Evolutionary conservation across 2,113 vertebrate genomes (phyloP).

Genomic region (Leuciscus idus): DNA sequence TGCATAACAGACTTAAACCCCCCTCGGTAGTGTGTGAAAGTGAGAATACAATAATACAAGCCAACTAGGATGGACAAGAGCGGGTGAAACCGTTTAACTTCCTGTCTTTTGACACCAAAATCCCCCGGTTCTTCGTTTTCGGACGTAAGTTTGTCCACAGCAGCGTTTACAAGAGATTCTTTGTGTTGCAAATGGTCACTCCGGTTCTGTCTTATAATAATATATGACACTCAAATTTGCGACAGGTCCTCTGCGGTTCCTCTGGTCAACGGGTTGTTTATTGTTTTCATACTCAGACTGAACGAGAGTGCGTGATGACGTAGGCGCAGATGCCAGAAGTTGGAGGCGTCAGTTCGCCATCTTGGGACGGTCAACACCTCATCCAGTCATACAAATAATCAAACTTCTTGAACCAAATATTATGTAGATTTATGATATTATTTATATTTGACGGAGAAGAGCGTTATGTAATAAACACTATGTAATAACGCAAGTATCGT

Average conservation of each 20-base stretch:
- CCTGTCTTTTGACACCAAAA: conserved; percentile 64
- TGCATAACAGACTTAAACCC: conserved; percentile 75
- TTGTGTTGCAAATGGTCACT: conserved; percentile 28
- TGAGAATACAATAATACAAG: conserved; percentile 46
- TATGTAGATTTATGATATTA: not conserved
- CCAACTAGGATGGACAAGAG: conserved; percentile 62
- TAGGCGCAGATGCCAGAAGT: conserved; percentile 55
- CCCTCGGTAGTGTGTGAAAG: conserved; percentile 56
- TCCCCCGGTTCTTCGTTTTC: conserved; percentile 65
- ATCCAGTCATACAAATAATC: not conserved
- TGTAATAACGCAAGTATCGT: not conserved
- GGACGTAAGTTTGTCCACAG: conserved; percentile 47
- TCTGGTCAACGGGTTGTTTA: conserved; percentile 78
- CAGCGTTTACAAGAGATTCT: conserved; percentile 38
- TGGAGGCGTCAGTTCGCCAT: conserved; percentile 60
- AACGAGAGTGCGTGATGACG: conserved; percentile 66
- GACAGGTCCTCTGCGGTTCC: conserved; percentile 61
- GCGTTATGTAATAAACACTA: not conserved
- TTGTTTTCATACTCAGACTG: conserved; percentile 79
- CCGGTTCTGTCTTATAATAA: conserved; percentile 54
- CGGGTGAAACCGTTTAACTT: conserved; percentile 64
- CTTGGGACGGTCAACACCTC: conserved; percentile 65
- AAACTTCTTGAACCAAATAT: not conserved
- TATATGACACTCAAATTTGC: conserved; percentile 59
- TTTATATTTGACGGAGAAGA: not conserved